Conservation (phyloP, 1,140 invertebrate genomes). For the silkworm (Bombyx mori) region DNA sequence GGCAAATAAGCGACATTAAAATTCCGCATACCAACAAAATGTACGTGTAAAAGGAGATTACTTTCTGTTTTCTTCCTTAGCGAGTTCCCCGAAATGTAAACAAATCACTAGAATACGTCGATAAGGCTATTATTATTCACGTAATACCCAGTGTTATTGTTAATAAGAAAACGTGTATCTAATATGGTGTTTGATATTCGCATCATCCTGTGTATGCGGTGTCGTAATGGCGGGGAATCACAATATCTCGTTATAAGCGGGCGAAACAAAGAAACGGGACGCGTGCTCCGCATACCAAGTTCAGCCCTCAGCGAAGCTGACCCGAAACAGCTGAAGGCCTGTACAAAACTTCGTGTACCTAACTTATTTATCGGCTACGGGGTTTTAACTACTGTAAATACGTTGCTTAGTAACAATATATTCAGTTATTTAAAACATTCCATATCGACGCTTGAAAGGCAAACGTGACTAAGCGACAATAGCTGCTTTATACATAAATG, state of each 20-base stretch:
- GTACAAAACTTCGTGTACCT: slow-evolving; percentile 14
- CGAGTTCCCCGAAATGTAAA: neutral
- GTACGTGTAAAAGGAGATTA: neutral
- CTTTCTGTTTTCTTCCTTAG: neutral
- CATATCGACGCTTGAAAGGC: too few species aligned
- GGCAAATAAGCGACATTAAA: too few species aligned
- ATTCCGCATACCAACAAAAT: too few species aligned
- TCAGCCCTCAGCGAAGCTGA: slow-evolving; percentile 6
- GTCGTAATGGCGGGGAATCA: slow-evolving; percentile 63
- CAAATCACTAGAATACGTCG: neutral
- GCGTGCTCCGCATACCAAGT: slow-evolving; percentile 48
- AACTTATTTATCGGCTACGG: neutral
- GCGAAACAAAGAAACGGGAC: slow-evolving; percentile 57
- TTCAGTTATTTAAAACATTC: too few species aligned
- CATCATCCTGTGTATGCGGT: slow-evolving; percentile 53
- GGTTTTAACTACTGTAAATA: too few species aligned
- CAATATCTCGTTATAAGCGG: slow-evolving; percentile 68
- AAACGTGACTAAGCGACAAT: too few species aligned
- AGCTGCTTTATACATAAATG: too few species aligned
- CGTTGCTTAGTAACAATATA: too few species aligned
- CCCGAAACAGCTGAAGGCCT: slow-evolving; percentile 29
- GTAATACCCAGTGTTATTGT: slow-evolving; percentile 28
- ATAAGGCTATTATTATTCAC: slow-evolving; percentile 42
- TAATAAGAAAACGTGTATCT: slow-evolving; percentile 66
- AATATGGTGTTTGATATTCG: slow-evolving; percentile 59